These are phyloP conservation scores for Macheiramphus alcinus DNA, from an alignment of 2,113 vertebrate genomes.

Conservation along the genomic window DNA sequence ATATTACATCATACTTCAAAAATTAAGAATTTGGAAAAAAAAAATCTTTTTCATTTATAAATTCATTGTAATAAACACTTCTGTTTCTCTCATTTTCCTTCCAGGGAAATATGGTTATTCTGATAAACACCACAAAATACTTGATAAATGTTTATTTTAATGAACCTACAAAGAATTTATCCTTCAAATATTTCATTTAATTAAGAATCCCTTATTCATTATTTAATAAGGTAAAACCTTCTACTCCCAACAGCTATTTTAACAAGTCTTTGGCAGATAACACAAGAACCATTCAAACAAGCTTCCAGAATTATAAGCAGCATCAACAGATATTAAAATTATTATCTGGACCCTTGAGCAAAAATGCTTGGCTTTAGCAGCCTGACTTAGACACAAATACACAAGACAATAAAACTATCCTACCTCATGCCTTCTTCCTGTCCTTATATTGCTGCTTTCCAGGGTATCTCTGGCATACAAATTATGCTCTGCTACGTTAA, in stretches of 20 bases:
- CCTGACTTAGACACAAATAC: slow-evolving; percentile 52
- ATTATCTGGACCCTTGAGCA: slow-evolving; percentile 62
- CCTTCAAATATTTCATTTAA: slow-evolving; percentile 63
- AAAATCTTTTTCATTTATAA: neutral
- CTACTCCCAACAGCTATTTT: slow-evolving; percentile 58
- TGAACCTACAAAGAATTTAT: slow-evolving; percentile 58
- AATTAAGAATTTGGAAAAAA: neutral
- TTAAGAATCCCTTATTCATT: slow-evolving; percentile 53
- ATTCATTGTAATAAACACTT: neutral
- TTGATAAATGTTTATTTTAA: slow-evolving; percentile 59
- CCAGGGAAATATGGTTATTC: neutral
- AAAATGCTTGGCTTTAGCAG: slow-evolving; percentile 60
- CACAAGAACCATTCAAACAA: slow-evolving; percentile 54
- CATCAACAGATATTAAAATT: slow-evolving; percentile 63
- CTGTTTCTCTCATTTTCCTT: neutral
- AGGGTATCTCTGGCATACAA: neutral
- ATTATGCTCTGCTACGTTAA: slow-evolving; percentile 42
- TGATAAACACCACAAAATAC: neutral
- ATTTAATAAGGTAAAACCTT: slow-evolving; percentile 64
- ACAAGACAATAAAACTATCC: slow-evolving; percentile 46
- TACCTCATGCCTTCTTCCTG: slow-evolving; percentile 59
- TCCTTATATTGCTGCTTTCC: slow-evolving; percentile 21
- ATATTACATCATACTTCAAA: neutral
- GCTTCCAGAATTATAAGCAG: slow-evolving; percentile 60
- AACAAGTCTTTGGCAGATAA: slow-evolving; percentile 66